Evolutionary conservation across 2,888 invertebrate species (phyloP), one percentile per base, ranked within the genome.

Genomic region (Coecobrya sp.): DNA sequence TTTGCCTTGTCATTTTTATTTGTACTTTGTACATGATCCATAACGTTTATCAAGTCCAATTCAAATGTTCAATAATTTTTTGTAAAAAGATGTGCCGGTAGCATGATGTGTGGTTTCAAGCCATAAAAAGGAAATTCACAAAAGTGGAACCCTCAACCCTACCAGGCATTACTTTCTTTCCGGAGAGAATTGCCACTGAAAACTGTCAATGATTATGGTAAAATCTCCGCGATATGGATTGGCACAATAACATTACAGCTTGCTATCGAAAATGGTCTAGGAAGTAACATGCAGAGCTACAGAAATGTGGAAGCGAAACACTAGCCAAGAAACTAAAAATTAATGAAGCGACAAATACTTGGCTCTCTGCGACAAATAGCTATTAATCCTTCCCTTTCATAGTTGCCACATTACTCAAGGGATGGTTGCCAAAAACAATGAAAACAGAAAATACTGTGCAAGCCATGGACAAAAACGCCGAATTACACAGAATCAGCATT

Each of bases 371-470:
- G 76, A 87, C 87, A 87, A 87, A 87, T 87, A 79, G 79, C 79
- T 55, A 87, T 87, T 76, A 87, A 87, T 87, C 79, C 87, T 87
- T 76, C 79, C 79, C 87, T 87, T 76, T 65, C 65, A 55, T 87
- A 36, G 76, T 87, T 87, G 79, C 27, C 76, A n/a, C 76, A 36
- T 36, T 36, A 79, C 79, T 45, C 45, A 87, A 62, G 42, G 79
- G 62, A 87, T 62, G 59, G 45, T 79, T 87, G 87, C 87, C 87
- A 87, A 87, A 79, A 87, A 79, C 87, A 87, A 87, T 79, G 87
- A 76, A 86, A 70, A 27, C 68, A 13, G 30, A 68, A 36, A 3
- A 25, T 59, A 59, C 19, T 19, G 22, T 62, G 59, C 19, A 59
- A 42, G 42, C 42, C n/a, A n/a, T n/a, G 55, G 1, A 5, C n/a